Percentiles rank a stretch among this genome's conserved stretches.
Evolutionary conservation across 2,113 vertebrate genomes (phyloP).

Genomic region (Chelonoidis abingdonii): DNA sequence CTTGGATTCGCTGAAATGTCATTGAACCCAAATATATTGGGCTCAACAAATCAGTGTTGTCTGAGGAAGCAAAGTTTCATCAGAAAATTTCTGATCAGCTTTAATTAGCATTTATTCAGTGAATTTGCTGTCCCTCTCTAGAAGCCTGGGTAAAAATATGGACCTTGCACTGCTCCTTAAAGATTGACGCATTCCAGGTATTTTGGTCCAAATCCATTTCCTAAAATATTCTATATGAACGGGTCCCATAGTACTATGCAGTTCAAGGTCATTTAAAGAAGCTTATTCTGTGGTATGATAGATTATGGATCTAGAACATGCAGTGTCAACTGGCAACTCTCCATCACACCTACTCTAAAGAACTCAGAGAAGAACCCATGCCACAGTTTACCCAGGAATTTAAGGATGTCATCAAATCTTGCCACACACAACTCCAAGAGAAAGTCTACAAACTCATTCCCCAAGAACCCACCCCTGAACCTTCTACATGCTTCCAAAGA

Average conservation of each 20-base stretch:
- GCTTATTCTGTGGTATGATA: not conserved
- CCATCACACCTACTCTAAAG: not conserved
- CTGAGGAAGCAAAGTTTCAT: not conserved
- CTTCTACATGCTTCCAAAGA: not conserved
- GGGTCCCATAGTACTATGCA: not conserved
- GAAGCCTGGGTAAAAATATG: not conserved
- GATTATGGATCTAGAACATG: not conserved
- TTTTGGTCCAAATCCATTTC: not conserved
- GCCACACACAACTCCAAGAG: not conserved
- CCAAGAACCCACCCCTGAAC: not conserved
- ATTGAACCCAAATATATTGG: not conserved
- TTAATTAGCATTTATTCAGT: not conserved
- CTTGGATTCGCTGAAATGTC: not conserved
- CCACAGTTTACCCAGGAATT: not conserved
- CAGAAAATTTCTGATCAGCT: not conserved
- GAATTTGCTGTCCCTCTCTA: not conserved
- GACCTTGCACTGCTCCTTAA: not conserved
- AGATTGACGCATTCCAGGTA: not conserved
- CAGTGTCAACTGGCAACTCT: not conserved
- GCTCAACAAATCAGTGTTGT: not conserved
- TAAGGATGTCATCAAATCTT: not conserved
- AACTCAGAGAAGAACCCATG: not conserved
- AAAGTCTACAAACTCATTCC: not conserved
- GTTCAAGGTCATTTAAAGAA: not conserved
- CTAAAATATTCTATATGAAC: not conserved